These are phyloP conservation scores for Peucedramus taeniatus DNA, from an alignment of 2,113 vertebrate genomes.

Conservation along the genomic window DNA sequence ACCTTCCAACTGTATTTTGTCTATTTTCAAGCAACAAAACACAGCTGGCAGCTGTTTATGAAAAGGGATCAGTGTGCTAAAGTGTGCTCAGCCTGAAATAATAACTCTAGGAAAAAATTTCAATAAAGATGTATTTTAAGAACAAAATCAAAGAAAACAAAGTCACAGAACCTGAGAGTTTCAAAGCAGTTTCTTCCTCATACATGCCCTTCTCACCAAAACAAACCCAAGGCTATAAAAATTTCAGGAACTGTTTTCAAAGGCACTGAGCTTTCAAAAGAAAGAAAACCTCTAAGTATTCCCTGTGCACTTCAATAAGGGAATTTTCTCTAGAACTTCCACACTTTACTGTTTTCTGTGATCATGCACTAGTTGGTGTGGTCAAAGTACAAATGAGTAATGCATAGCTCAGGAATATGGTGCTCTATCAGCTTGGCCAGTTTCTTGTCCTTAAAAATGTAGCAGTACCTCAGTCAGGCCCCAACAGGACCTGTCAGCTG, in stretches of 20 bases:
- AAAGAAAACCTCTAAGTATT: neutral
- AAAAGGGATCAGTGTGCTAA: neutral
- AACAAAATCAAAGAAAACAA: slow-evolving; percentile 20
- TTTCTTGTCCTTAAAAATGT: slow-evolving; percentile 74
- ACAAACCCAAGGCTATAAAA: slow-evolving; percentile 21
- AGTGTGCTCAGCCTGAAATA: neutral
- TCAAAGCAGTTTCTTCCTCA: neutral
- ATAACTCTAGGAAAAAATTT: neutral
- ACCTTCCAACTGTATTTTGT: neutral
- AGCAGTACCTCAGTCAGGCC: slow-evolving; percentile 71
- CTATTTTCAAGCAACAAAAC: neutral
- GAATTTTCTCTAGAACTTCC: slow-evolving; percentile 57
- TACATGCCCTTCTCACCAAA: neutral
- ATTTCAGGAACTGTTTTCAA: slow-evolving; percentile 32
- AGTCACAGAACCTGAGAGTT: neutral
- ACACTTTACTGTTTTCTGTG: slow-evolving; percentile 68
- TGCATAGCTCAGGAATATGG: slow-evolving; percentile 67
- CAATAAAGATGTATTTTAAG: neutral
- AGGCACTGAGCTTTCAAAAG: neutral
- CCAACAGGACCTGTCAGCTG: neutral
- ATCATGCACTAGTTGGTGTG: slow-evolving; percentile 72
- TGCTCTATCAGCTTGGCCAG: slow-evolving; percentile 66
- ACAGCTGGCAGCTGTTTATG: neutral
- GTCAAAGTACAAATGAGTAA: slow-evolving; percentile 73
- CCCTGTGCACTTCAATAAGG: neutral